These are phyloP conservation scores for Coregonus suidteri DNA, from an alignment of 2,797 vertebrate species.

Conservation along the genomic window DNA sequence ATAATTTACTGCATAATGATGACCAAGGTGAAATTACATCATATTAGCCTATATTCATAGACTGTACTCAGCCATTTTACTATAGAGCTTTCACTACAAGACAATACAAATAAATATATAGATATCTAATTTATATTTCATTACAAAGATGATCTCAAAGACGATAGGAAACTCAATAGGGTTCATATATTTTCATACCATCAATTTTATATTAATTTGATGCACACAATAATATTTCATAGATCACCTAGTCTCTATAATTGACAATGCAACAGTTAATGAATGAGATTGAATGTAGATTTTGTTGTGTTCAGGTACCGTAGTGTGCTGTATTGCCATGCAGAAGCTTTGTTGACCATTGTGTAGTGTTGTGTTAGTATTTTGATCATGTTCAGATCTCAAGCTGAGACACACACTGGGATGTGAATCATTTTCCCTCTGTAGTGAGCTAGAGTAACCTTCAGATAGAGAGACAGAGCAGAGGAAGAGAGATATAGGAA, in stretches of 20 bases:
- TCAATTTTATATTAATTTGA: neutral
- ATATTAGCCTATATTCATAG: neutral
- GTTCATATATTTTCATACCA: neutral
- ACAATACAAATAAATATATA: neutral
- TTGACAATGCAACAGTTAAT: no score
- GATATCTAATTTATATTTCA: neutral
- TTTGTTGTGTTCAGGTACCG: neutral
- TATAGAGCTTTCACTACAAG: neutral
- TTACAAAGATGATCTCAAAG: neutral
- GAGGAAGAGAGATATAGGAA: neutral
- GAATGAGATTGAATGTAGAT: no score
- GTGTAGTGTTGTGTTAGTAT: slow-evolving; percentile 31
- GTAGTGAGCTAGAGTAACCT: neutral
- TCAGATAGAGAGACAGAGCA: slow-evolving; percentile 7
- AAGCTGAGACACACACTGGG: neutral
- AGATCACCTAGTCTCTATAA: no score
- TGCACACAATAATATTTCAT: no score
- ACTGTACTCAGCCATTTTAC: neutral
- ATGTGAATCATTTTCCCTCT: neutral
- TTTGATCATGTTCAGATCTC: slow-evolving; percentile 1
- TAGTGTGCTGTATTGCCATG: neutral
- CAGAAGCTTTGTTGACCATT: neutral
- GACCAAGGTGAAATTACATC: slow-evolving; percentile 7
- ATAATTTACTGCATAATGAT: neutral
- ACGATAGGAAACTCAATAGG: neutral